A percentile compares a stretch with the other conserved stretches of the same genome.
These are phyloP conservation scores for Oasisia sp. DNA, from an alignment of 2,888 invertebrate species.

Conservation along the genomic window DNA sequence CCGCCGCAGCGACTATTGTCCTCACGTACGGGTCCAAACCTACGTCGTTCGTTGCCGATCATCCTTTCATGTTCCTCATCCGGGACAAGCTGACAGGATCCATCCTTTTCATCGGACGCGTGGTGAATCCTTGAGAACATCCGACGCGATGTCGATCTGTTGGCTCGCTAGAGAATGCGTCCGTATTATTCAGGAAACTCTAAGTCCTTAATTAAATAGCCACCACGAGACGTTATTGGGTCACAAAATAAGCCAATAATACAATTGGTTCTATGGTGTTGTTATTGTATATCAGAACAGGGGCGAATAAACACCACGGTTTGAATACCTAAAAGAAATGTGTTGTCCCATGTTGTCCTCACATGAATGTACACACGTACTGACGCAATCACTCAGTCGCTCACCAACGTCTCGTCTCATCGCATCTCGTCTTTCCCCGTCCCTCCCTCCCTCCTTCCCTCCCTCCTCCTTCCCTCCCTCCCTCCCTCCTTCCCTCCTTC, in stretches of 20 bases:
- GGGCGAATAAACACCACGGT: background rate
- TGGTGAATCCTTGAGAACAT: slow-evolving; percentile 19
- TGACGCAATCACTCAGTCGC: no score
- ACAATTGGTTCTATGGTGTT: background rate
- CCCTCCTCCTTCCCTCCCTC: no score
- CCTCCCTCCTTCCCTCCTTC: no score
- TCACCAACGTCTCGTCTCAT: no score
- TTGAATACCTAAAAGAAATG: background rate
- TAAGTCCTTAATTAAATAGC: no score
- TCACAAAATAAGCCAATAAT: background rate
- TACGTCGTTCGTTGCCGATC: slow-evolving; percentile 36
- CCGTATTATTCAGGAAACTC: background rate
- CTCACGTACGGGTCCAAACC: background rate
- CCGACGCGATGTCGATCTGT: background rate
- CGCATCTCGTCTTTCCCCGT: no score
- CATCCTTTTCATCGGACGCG: slow-evolving; percentile 42
- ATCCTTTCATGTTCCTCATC: slow-evolving; percentile 43
- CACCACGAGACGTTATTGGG: no score
- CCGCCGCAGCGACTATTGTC: slow-evolving; percentile 51
- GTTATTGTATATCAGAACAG: background rate
- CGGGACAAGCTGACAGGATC: slow-evolving; percentile 33
- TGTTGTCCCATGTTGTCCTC: no score
- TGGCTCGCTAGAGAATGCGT: background rate
- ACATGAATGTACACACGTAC: no score
- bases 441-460: no score